Base-by-base conservation (phyloP, 2,888 invertebrate genomes). In the Drosophila putrida region DNA sequence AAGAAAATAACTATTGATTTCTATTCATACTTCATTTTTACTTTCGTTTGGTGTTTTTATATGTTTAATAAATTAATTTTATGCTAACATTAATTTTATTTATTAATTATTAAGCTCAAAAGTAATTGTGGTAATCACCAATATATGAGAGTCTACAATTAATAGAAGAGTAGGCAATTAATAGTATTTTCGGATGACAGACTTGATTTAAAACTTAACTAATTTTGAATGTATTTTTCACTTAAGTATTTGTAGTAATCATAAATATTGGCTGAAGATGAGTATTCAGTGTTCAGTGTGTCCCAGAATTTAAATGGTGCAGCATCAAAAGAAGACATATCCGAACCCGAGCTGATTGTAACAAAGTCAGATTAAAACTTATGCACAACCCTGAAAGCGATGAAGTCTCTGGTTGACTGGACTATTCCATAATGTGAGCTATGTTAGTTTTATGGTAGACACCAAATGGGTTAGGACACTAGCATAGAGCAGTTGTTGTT, bases 301-400 rank as follows among this genome's bases (percentile, higher is more conserved):
- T 6, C 4, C n/a, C 54, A n/a, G 33, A 62, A 13, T 10, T 46
- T 41, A 31, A 1, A 33, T 43, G 20, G 8, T 46, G 55, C 41
- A 69, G 43, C 76, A 55, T 49, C 64, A 50, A 44, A 70, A 25
- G 38, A 58, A 57, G 46, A 36, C 9, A 55, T 10, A 27, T 35
- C 36, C 62, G 55, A 74, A 46, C 11, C 58, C 65, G 63, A 60
- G 60, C 57, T 80, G 82, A 88, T 82, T 88, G 81, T 82, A 85
- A 79, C 75, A 75, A 80, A 84, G 75, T 74, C 83, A 89, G 88
- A 87, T 87, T 87, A 89, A 89, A 87, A 87, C 88, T 87, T 87
- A 87, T 87, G 88, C 81, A 85, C 89, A 84, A 84, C 71, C 73
- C 68, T 78, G 78, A 73, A 58, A 60, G 66, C 66, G 59, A 49